Base-by-base conservation (phyloP, 1,140 invertebrate species). In the Maconellicoccus hirsutus region DNA sequence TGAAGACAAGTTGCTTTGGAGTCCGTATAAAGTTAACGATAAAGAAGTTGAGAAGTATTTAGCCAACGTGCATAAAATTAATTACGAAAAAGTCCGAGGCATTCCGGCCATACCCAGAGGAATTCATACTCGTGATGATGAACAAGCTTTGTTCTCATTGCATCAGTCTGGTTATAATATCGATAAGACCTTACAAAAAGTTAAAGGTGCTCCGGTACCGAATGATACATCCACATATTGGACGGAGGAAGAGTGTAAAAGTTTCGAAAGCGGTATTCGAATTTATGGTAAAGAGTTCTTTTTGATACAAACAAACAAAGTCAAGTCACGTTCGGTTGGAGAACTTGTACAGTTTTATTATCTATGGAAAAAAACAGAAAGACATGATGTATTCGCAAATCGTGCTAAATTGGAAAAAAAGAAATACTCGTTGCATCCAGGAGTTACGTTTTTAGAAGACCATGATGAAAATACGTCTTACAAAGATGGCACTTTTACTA, bases 341-440 rank as follows among this genome's bases (percentile, higher is more conserved):
- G 96, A 98, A 81, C 81, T 98, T 63, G 94, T 98, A 39, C 93
- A 98, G 78, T 98, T 98, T 83, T 98, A 98, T 82, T 98, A 98
- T 78, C 84, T 98, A 29, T 98, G 96, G 96, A 98, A 98, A 80
- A 98, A 98, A 82, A 98, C 96, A 66, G 95, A 98, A 79, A 83
- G 96, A 52, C 94, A 98, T 80, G 96, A 98, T 81, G 75, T 84
- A 72, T 94, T 93, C 82, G 90, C 90, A 1, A 91, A 89, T 76
- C 91, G 91, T 82, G 87, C 86, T 16, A 80, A 90, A 72, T 80
- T 93, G 71, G 91, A 93, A 77, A 93, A 93, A 79, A 92, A 92
- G 78, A 92, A 93, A 80, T 93, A 93, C 79, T 86, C 87, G 10
- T 78, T 94, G 69, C 90, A 93, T 82, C 91, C 91, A 1, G 91